Evolutionary conservation across 2,113 vertebrate genomes (phyloP).

Genomic region (Bostrychus sinensis): DNA sequence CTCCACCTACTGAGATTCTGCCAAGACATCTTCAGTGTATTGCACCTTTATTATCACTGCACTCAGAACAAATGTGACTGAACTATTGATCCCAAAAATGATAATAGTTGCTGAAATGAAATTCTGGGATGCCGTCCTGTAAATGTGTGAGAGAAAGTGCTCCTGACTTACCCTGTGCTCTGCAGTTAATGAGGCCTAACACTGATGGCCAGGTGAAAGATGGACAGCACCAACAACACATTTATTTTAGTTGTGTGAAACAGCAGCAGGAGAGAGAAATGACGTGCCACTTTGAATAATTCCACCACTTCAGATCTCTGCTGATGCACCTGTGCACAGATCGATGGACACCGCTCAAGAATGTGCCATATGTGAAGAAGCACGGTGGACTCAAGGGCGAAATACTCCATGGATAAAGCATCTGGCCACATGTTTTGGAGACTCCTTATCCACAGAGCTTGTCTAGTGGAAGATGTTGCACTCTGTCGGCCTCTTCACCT

Average conservation of each 20-base stretch:
- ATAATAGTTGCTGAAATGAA: constrained; percentile 49
- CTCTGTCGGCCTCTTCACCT: too few relatives aligned
- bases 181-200: constrained; percentile 57
- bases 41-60: constrained; percentile 19
- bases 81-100: constrained; percentile 52
- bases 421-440: too few relatives aligned
- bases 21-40: too few relatives aligned
- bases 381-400: background rate
- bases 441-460: too few relatives aligned
- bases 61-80: constrained; percentile 22
- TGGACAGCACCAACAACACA: constrained; percentile 54
- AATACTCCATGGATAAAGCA: too few relatives aligned
- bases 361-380: constrained; percentile 38
- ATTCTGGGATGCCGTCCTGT: constrained; percentile 28
- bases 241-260: constrained; percentile 61
- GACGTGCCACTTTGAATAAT: constrained; percentile 72
- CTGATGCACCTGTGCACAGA: constrained; percentile 62
- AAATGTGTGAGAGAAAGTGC: background rate
- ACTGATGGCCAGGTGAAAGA: constrained; percentile 57
- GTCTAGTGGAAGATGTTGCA: too few relatives aligned
- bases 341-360: constrained; percentile 67
- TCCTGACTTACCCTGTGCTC: constrained; percentile 15
- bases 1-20: too few relatives aligned
- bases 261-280: constrained; percentile 59
- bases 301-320: constrained; percentile 57